These are phyloP conservation scores for Pseudeuparius sepicola DNA, from an alignment of 2,888 invertebrate genomes.

Conservation along the genomic window DNA sequence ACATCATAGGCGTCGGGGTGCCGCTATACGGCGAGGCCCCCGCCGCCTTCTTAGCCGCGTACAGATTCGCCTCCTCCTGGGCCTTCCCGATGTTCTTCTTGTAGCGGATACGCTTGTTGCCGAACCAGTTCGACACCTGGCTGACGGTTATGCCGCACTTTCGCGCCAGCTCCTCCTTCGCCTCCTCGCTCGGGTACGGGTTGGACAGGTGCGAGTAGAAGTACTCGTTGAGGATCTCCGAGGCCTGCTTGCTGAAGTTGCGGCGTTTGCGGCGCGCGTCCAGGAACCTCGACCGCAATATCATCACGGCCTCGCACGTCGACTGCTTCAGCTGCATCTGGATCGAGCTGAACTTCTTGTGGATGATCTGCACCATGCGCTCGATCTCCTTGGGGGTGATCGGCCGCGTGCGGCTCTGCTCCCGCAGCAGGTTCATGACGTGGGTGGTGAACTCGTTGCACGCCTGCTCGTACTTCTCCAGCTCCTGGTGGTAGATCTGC, in stretches of 20 bases:
- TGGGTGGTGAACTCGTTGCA: slow-evolving; percentile 99
- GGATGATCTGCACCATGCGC: slow-evolving; percentile 97
- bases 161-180: slow-evolving; percentile 97
- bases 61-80: slow-evolving; percentile 97
- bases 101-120: slow-evolving; percentile 98
- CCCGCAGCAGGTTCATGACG: slow-evolving; percentile 93
- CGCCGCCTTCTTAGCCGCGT: slow-evolving; percentile 96
- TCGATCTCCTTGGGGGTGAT: slow-evolving; percentile 99
- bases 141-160: slow-evolving; percentile 96
- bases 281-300: slow-evolving; percentile 76
- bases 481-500: slow-evolving; percentile 96
- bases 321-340: slow-evolving; percentile 99
- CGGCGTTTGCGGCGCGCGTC: slow-evolving; percentile 84
- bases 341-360: slow-evolving; percentile 95
- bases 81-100: slow-evolving; percentile 99
- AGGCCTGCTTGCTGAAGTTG: slow-evolving; percentile 99
- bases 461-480: slow-evolving; percentile 99
- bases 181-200: slow-evolving; percentile 99
- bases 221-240: slow-evolving; percentile 98
- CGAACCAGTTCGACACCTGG: slow-evolving; percentile 96
- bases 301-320: slow-evolving; percentile 99
- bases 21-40: slow-evolving; percentile 69
- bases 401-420: slow-evolving; percentile 94
- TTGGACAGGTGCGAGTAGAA: slow-evolving; percentile 99
- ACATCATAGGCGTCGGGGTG: slow-evolving; percentile 91